Evolutionary conservation across 2,113 vertebrate species (phyloP).

Genomic region (Nothoprocta pentlandii): DNA sequence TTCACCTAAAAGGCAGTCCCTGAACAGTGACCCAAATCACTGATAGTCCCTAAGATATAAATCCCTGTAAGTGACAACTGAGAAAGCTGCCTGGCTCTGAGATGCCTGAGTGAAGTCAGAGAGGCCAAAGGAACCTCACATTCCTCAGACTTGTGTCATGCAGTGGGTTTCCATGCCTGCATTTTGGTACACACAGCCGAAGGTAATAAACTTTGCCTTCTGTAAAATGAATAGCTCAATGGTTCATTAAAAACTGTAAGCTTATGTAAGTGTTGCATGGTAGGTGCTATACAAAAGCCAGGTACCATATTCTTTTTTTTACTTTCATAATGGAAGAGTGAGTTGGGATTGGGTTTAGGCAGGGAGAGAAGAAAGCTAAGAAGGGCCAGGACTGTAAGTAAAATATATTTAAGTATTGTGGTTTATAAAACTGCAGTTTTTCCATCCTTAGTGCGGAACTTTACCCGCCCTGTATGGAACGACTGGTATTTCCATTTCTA

Average conservation of each 20-base stretch:
- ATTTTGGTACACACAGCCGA: neutral
- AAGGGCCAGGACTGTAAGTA: constrained; percentile 10
- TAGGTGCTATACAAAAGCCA: neutral
- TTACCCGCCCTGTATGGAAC: constrained; percentile 13
- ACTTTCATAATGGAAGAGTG: neutral
- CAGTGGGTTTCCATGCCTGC: neutral
- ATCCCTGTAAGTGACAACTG: neutral
- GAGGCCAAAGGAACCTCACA: neutral
- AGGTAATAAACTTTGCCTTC: neutral
- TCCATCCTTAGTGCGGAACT: neutral
- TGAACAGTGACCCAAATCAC: neutral
- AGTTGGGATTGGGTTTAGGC: neutral
- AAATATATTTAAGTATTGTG: neutral
- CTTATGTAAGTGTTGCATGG: neutral
- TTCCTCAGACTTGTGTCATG: neutral
- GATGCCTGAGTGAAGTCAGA: neutral
- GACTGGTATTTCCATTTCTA: constrained; percentile 55
- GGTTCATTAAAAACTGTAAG: neutral
- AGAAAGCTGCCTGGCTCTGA: neutral
- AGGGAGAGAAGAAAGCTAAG: neutral
- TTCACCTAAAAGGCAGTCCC: neutral
- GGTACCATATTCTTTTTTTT: neutral
- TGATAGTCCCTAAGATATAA: neutral
- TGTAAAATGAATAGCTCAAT: neutral
- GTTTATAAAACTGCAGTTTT: constrained; percentile 41